Conservation (phyloP, 2,797 vertebrate genomes). For the Falco peregrinus region DNA sequence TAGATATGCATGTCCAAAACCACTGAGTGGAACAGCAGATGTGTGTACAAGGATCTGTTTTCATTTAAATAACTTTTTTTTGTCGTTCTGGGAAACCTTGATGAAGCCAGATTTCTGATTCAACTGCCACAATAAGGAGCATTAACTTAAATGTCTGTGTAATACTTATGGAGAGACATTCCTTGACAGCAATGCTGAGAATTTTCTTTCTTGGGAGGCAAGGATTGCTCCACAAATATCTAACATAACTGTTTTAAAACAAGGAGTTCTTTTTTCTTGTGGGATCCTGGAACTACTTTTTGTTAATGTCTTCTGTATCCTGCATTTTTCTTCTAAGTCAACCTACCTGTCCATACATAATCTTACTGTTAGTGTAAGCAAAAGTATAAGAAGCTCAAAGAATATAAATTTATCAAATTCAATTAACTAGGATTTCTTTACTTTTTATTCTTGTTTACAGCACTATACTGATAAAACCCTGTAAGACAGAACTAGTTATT, state of each 20-base stretch:
- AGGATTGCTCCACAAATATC: background rate
- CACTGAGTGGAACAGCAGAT: accelerated
- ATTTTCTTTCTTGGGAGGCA: accelerated
- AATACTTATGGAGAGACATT: accelerated
- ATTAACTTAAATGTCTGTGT: accelerated
- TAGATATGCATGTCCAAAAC: background rate
- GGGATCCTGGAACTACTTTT: background rate
- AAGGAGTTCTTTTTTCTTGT: background rate
- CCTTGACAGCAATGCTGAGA: accelerated
- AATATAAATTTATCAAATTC: background rate
- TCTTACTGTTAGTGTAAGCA: background rate
- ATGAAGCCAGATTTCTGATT: background rate
- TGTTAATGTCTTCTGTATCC: background rate
- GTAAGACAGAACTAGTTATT: background rate
- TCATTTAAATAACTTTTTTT: background rate
- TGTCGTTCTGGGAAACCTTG: background rate
- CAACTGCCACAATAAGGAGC: background rate
- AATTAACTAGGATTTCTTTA: background rate
- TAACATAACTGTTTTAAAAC: background rate
- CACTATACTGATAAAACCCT: background rate
- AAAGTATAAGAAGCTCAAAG: background rate
- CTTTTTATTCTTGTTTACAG: background rate
- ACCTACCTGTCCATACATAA: background rate
- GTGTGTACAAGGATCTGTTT: background rate
- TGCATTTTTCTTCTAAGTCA: background rate